These are phyloP conservation scores for Luehdorfia chinensis DNA, from an alignment of 1,140 invertebrate species.

Conservation along the genomic window DNA sequence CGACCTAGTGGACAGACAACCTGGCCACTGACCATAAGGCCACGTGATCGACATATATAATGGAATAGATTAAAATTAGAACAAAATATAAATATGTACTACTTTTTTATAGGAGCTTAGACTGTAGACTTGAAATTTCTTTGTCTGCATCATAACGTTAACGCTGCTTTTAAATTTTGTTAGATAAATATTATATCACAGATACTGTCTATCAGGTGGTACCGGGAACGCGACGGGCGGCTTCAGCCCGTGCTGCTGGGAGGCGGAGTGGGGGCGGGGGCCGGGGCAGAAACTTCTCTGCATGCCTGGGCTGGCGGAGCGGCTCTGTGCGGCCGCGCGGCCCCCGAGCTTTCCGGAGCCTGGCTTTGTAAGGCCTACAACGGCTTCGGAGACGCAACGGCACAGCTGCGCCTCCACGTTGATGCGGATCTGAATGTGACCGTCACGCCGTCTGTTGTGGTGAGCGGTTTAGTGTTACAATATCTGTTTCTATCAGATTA, in stretches of 20 bases:
- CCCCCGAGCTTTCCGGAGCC: conserved; percentile 28
- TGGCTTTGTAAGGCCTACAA: conserved; percentile 62
- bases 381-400: conserved; percentile 52
- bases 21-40: no score
- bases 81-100: no score
- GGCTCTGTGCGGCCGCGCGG: conserved; percentile 44
- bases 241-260: conserved; percentile 32
- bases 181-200: no score
- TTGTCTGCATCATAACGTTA: no score
- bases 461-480: conserved; percentile 18
- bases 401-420: conserved; percentile 39
- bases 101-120: no score
- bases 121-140: no score
- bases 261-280: conserved; percentile 45
- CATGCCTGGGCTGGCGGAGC: conserved; percentile 57
- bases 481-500: no score
- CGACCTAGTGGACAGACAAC: no score
- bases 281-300: neutral
- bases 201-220: no score
- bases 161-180: no score
- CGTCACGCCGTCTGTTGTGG: conserved; percentile 37
- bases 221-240: conserved; percentile 35
- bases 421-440: conserved; percentile 37
- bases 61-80: no score
- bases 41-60: no score